Evolutionary conservation across 2,113 vertebrate species (phyloP), one percentile per base, ranked within the genome.

Genomic region (Hyaena hyaena): DNA sequence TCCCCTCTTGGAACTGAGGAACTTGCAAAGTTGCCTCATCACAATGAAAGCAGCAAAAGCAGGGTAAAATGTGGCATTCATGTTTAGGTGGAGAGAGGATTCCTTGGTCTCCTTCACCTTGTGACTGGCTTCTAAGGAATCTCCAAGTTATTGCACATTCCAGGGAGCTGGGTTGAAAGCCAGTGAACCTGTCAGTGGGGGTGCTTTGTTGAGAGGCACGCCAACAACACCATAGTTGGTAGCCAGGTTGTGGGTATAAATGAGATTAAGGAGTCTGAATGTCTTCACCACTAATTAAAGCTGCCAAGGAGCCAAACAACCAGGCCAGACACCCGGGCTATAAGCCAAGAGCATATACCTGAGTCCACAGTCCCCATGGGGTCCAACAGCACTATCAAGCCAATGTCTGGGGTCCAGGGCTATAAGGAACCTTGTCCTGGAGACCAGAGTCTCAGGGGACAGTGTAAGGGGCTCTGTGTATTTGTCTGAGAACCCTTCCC

Each of bases 111-210:
- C 83, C 66, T 90, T 74, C 21, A 92, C 61, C 39, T 73, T 83
- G 45, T 61, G 61, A 95, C n/a, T 81, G 24, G n/a, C 31, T 79
- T 95, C 88, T 90, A 33, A 93, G 88, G 76, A 69, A 82, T 90
- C 45, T 33, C 81, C 87, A 10, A 61, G 61, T 35, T 88, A 89
- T 43, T 2, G 12, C 17, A 39, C 15, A 76, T 86, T 19, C 35
- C 2, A 55, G 5, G 24, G 76, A 76, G 23, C 53, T 90, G 35
- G 31, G 8, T 90, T 80, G 89, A 93, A 71, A 92, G 81, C 43
- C 66, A 85, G 23, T 15, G 10, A 91, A 71, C 45, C 65, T 88
- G 43, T 80, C 58, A 73, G 7, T 83, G 14, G 76, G 33, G 50
- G 80, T 63, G 35, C 58, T 92, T 7, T 66, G 17, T 83, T 80